These are phyloP conservation scores for Drosophila ercepeae DNA, from an alignment of 1,140 invertebrate genomes.

Conservation along the genomic window DNA sequence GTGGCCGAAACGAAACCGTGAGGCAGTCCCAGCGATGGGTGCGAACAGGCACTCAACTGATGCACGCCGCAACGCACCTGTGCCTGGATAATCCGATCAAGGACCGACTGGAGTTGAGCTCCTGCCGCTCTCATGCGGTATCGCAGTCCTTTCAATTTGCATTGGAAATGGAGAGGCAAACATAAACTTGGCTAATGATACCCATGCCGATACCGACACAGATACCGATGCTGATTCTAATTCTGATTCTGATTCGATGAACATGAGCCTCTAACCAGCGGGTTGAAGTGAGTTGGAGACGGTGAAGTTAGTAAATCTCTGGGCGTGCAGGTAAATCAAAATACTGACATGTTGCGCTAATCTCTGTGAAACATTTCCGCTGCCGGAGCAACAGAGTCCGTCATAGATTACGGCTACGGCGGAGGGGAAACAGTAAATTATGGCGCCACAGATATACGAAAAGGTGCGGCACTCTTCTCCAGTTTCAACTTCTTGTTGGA, in stretches of 20 bases:
- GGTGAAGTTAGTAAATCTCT: background rate
- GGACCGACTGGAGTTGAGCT: slow-evolving; percentile 52
- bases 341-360: slow-evolving; percentile 69
- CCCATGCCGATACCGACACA: background rate
- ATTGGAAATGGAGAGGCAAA: slow-evolving; percentile 59
- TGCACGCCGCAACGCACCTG: slow-evolving; percentile 59
- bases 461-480: slow-evolving; percentile 42
- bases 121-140: slow-evolving; percentile 47
- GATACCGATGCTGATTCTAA: background rate
- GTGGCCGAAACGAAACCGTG: background rate
- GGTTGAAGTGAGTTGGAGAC: background rate
- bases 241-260: slow-evolving; percentile 11
- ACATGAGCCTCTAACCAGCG: background rate
- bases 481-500: slow-evolving; percentile 17
- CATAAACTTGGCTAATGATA: slow-evolving; percentile 45
- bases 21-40: slow-evolving; percentile 50
- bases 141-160: slow-evolving; percentile 78
- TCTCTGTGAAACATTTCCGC: slow-evolving; percentile 78
- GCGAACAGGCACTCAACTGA: slow-evolving; percentile 49
- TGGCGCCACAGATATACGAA: slow-evolving; percentile 45
- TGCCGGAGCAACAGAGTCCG: slow-evolving; percentile 11
- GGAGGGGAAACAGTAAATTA: slow-evolving; percentile 65
- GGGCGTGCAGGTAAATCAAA: slow-evolving; percentile 64
- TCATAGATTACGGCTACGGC: slow-evolving; percentile 50
- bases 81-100: slow-evolving; percentile 71